Base-by-base conservation (phyloP, 2,888 invertebrate species). In the Idaea dimidiata region DNA sequence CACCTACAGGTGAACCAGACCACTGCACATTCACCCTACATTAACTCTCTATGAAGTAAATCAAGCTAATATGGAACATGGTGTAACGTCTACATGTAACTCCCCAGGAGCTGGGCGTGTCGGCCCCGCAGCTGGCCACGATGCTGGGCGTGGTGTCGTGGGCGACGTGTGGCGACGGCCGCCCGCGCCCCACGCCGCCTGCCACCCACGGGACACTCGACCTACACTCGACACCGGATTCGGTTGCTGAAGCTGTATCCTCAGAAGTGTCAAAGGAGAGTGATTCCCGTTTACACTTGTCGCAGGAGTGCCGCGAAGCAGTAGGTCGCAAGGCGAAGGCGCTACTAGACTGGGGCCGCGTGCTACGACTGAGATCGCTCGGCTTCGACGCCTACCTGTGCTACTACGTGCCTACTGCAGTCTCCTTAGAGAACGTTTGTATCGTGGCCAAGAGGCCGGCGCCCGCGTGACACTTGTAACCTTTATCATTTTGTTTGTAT, bases 141-240 rank as follows among this genome's bases (percentile, higher is more conserved):
- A 94, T 98, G 78, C 94, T 96, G 64, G 96, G 97, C 69, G 93
- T 98, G 77, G 96, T 96, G 7, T 97, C 97, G 78, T 98, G 98
- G 98, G 97, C 97, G 0, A 97, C 97, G 1, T 97, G 97, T 87
- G 97, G 97, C 6, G 84, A 87, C 77, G 95, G 95, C 0, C 91
- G 93, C 67, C 95, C 94, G 73, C 93, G 94, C 43, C 92, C 5
- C 54, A 17, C 10, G 16, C 4, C 17, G 56, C 56, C 8, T 17
- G 17, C 4, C 56, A 17, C 6, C 10, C 1, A 32, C 32, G 32
- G 32, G 10, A 8, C 32, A 10, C 6, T 8, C 10, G 32, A 32
- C 6, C 32, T 3, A 10, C 32, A 32, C 10, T 32, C 32, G 32
- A 32, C 7, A 32, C 32, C 6, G 32, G 4, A 32, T 5, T 32